Evolutionary conservation across 2,113 vertebrate species (phyloP).

Genomic region (Alethe castanea): DNA sequence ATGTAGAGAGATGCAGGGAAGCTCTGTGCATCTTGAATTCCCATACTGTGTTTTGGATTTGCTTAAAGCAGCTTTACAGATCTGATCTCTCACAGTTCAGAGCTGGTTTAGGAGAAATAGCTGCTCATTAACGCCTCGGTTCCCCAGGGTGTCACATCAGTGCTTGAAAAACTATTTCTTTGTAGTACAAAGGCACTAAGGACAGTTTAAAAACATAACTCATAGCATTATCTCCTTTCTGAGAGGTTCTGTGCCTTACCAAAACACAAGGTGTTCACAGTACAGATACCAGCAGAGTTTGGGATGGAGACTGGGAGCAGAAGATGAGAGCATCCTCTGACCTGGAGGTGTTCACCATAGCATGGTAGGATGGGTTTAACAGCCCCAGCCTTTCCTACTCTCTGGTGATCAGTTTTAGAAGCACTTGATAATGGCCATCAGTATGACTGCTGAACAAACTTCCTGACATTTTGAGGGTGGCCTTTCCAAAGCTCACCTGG

Average conservation of each 20-base stretch:
- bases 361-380: not conserved
- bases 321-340: not conserved
- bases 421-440: not conserved
- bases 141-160: not conserved
- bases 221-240: not conserved
- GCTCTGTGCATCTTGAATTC: not conserved
- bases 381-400: not conserved
- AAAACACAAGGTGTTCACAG: not conserved
- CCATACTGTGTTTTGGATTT: not conserved
- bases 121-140: not conserved
- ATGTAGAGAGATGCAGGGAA: not conserved
- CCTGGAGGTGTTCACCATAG: not conserved
- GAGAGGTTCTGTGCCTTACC: not conserved
- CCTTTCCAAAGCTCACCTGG: not conserved
- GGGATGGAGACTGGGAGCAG: not conserved
- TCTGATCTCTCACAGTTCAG: not conserved
- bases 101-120: not conserved
- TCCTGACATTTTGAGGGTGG: not conserved
- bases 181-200: not conserved
- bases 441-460: not conserved
- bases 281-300: not conserved
- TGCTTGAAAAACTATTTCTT: not conserved
- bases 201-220: not conserved
- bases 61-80: not conserved
- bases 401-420: not conserved